These are phyloP conservation scores for Chionoecetes opilio DNA, from an alignment of 1,140 invertebrate species.

Conservation along the genomic window DNA sequence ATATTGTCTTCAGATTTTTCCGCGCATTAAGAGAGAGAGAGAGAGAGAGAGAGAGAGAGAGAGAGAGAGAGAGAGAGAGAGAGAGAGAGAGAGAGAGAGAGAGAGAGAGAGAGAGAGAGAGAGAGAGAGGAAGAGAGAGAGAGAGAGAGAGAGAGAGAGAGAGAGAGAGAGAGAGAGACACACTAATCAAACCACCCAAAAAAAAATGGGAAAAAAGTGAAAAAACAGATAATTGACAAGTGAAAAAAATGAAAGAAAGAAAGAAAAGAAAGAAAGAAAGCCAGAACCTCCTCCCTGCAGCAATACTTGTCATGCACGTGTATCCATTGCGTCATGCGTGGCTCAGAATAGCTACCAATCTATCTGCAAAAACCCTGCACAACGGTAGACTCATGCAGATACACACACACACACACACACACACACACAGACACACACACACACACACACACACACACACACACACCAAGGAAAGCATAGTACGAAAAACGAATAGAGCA, in stretches of 20 bases:
- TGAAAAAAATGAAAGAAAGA: not conserved
- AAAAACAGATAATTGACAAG: no score
- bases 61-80: not conserved
- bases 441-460: constrained; percentile 39
- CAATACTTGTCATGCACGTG: no score
- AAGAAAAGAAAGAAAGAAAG: constrained; percentile 29
- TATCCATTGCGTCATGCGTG: not conserved
- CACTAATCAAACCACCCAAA: no score
- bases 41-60: not conserved
- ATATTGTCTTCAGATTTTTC: no score
- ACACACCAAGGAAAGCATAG: not conserved
- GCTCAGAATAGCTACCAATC: not conserved
- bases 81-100: not conserved
- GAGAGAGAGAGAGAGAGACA: constrained; percentile 36
- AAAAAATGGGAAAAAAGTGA: no score
- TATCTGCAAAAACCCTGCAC: not conserved
- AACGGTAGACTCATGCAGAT: not conserved
- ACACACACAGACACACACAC: not conserved
- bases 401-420: constrained; percentile 42
- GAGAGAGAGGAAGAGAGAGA: not conserved
- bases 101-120: not conserved
- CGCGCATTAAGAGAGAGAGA: not conserved
- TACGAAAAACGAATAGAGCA: no score
- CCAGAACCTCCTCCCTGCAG: not conserved
- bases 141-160: no score